Percentiles rank a stretch among this genome's conserved stretches.
These are phyloP conservation scores for Macrotus californicus DNA, from an alignment of 2,113 vertebrate species.

Conservation along the genomic window DNA sequence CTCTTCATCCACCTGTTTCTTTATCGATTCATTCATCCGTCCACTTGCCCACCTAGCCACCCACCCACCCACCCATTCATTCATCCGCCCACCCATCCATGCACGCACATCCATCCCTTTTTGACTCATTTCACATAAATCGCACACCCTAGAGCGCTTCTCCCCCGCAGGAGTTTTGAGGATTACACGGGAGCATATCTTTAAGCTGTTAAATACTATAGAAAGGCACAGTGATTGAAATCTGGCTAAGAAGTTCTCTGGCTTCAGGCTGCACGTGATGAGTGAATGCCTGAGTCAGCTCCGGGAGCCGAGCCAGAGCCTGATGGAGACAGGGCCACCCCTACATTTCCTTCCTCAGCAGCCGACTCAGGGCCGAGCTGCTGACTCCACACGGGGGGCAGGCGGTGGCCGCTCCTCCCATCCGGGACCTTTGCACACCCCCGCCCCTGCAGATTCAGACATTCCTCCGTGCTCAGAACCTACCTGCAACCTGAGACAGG, in stretches of 20 bases:
- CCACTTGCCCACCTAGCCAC: neutral
- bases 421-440: neutral
- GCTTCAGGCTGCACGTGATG: neutral
- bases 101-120: neutral
- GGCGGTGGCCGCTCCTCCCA: neutral
- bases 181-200: neutral
- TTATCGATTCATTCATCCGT: neutral
- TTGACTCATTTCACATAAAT: neutral
- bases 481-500: neutral
- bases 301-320: neutral
- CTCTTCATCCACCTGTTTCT: neutral
- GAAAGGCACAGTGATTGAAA: neutral
- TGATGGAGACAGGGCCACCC: neutral
- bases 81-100: neutral
- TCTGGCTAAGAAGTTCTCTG: neutral
- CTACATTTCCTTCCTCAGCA: neutral
- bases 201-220: neutral
- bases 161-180: neutral
- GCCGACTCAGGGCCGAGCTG: neutral
- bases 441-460: neutral
- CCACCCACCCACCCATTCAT: neutral
- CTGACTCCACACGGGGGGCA: neutral
- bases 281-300: conserved; percentile 8
- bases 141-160: neutral
- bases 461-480: neutral